Evolutionary conservation across 2,797 vertebrate species (phyloP).

Genomic region (Lophius americanus): DNA sequence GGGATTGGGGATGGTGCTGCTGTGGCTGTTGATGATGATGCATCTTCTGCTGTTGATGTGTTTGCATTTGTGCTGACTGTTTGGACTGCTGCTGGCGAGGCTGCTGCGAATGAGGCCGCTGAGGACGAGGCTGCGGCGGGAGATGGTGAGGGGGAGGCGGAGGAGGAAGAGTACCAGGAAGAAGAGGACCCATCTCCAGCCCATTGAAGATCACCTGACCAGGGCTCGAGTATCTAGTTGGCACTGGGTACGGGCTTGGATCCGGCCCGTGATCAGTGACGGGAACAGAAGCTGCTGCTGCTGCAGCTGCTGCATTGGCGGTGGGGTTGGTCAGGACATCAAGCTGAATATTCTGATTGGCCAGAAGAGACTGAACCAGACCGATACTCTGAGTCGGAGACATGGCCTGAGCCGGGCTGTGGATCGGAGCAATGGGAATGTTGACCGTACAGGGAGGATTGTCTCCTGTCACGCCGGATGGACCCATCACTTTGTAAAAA

Average conservation of each 20-base stretch:
- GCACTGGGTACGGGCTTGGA: slow-evolving; percentile 82
- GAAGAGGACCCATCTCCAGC: slow-evolving; percentile 86
- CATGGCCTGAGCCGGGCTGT: slow-evolving; percentile 98
- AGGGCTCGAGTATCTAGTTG: slow-evolving; percentile 87
- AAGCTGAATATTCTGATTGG: slow-evolving; percentile 98
- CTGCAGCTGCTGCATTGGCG: slow-evolving; percentile 77
- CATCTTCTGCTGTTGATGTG: slow-evolving; percentile 61
- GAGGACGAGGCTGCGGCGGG: slow-evolving; percentile 79
- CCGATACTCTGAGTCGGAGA: slow-evolving; percentile 98
- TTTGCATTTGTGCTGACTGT: slow-evolving; percentile 67
- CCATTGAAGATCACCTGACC: slow-evolving; percentile 90
- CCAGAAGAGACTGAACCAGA: slow-evolving; percentile 95
- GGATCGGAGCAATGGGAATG: slow-evolving; percentile 98
- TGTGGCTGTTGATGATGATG: slow-evolving; percentile 68
- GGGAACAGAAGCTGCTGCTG: slow-evolving; percentile 67
- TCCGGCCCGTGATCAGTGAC: slow-evolving; percentile 82
- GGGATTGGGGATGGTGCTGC: slow-evolving; percentile 55
- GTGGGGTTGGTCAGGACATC: slow-evolving; percentile 93
- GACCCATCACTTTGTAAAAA: slow-evolving; percentile 86
- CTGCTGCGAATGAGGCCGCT: slow-evolving; percentile 72
- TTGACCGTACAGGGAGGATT: slow-evolving; percentile 97
- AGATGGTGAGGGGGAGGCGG: slow-evolving; percentile 81
- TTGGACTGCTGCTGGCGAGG: slow-evolving; percentile 73
- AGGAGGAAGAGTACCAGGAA: slow-evolving; percentile 81
- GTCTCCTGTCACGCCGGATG: slow-evolving; percentile 91